These are phyloP conservation scores for Ennomos erosarius DNA, from an alignment of 2,888 invertebrate genomes.

Conservation along the genomic window DNA sequence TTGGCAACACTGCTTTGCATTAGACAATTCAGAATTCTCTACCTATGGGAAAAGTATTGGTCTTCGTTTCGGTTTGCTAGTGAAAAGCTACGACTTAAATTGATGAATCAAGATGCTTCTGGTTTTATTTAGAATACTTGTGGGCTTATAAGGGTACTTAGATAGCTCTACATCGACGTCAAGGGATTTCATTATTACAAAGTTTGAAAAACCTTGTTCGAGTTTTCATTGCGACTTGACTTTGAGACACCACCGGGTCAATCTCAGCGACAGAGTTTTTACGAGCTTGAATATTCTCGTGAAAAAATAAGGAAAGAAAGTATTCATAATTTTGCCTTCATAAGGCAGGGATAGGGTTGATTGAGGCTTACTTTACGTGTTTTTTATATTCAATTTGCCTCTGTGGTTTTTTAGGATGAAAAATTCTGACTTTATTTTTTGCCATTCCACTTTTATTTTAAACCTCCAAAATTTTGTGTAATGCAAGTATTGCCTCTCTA, in stretches of 20 bases:
- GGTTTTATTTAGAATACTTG: too few species aligned
- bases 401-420: neutral
- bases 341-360: conserved; percentile 8
- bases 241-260: conserved; percentile 8
- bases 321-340: conserved; percentile 17
- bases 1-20: too few species aligned
- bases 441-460: too few species aligned
- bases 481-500: too few species aligned
- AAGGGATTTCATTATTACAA: neutral
- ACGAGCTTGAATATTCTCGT: conserved; percentile 19
- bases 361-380: conserved; percentile 14
- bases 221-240: neutral
- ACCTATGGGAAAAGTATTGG: too few species aligned
- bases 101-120: too few species aligned
- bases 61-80: too few species aligned
- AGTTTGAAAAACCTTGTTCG: neutral
- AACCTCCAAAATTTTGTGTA: too few species aligned
- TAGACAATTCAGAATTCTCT: too few species aligned
- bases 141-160: too few species aligned
- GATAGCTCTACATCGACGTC: neutral
- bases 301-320: conserved; percentile 12
- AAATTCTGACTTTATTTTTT: neutral
- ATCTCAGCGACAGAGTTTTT: conserved; percentile 18
- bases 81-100: too few species aligned
- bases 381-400: conserved; percentile 3